phyloP scores from a whole-genome alignment of 1,140 invertebrate species.

The Nautilus pompilius region DNA sequence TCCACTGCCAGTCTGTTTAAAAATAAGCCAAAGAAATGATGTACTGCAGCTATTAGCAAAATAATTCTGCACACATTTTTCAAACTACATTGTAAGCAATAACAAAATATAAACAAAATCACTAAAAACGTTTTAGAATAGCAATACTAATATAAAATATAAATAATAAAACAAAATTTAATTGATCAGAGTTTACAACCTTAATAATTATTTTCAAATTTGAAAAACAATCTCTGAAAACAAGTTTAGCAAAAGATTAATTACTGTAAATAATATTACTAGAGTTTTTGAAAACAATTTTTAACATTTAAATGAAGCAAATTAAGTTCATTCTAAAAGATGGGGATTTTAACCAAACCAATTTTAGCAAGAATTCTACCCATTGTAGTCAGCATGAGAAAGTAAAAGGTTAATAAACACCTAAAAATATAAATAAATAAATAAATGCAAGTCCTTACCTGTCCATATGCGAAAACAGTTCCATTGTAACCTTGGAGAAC shows the following conservation, averaged over 20 bases:
- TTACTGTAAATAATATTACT: too few species aligned
- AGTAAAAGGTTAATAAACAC: neutral
- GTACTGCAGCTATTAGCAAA: too few species aligned
- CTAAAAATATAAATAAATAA: neutral
- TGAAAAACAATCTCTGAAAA: too few species aligned
- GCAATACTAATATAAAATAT: neutral
- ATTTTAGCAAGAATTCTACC: neutral
- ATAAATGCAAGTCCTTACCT: conserved; percentile 31
- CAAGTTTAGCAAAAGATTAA: too few species aligned
- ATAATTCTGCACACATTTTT: too few species aligned
- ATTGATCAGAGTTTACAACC: too few species aligned
- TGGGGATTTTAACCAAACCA: neutral
- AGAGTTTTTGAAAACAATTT: too few species aligned
- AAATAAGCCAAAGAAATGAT: too few species aligned
- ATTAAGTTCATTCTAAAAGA: too few species aligned
- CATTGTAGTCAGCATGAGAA: neutral
- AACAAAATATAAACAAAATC: conserved; percentile 2
- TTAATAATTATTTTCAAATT: too few species aligned
- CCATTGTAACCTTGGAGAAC: conserved; percentile 55
- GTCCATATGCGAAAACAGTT: conserved; percentile 58
- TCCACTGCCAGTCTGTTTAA: conserved; percentile 57
- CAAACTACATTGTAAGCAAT: too few species aligned
- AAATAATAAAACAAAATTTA: neutral
- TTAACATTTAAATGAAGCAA: too few species aligned
- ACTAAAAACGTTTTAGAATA: neutral